These are phyloP conservation scores for Anolis carolinensis DNA, from an alignment of 2,113 vertebrate species.

Conservation along the genomic window DNA sequence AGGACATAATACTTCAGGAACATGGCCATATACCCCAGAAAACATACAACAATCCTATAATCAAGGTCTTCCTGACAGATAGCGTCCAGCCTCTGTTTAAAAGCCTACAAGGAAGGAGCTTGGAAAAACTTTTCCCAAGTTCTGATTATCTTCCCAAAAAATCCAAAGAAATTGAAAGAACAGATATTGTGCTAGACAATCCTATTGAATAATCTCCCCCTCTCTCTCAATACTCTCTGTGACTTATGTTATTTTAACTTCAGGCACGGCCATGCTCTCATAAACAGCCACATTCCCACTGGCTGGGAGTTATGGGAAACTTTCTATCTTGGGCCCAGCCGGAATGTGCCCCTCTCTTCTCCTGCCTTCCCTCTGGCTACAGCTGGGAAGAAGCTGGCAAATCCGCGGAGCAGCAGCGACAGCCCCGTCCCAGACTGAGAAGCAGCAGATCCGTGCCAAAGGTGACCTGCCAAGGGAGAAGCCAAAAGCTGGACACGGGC, in stretches of 20 bases:
- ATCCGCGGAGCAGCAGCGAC: not conserved
- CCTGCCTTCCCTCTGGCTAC: constrained; percentile 57
- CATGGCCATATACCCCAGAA: too few species aligned
- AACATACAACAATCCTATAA: too few species aligned
- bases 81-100: too few species aligned
- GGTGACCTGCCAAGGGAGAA: not conserved
- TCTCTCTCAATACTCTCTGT: not conserved
- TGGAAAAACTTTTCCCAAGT: not conserved
- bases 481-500: constrained; percentile 3
- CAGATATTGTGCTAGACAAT: not conserved
- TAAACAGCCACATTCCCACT: constrained; percentile 67
- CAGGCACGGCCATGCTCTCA: constrained; percentile 57
- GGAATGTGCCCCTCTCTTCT: constrained; percentile 58
- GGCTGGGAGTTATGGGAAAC: constrained; percentile 69
- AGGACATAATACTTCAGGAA: too few species aligned
- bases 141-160: not conserved
- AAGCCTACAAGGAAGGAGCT: too few species aligned
- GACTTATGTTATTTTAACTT: constrained; percentile 68
- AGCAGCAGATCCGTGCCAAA: not conserved
- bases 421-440: not conserved
- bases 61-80: too few species aligned
- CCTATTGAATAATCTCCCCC: not conserved
- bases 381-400: constrained; percentile 26
- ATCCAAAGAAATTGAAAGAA: not conserved
- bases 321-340: constrained; percentile 70